These are phyloP conservation scores for Limnephilus marmoratus DNA, from an alignment of 2,888 invertebrate genomes.

Conservation along the genomic window DNA sequence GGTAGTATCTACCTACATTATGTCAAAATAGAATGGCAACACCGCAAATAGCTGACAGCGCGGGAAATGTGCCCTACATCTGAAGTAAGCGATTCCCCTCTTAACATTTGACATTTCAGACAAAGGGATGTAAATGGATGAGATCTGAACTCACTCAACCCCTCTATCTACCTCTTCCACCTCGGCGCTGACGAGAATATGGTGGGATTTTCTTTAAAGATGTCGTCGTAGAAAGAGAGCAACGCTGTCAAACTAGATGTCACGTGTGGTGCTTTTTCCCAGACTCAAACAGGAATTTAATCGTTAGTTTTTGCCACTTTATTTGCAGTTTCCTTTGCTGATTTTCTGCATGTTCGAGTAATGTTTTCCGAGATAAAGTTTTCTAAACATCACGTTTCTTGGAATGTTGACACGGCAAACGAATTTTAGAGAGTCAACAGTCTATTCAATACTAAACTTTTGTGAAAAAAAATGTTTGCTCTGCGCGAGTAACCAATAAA, in stretches of 20 bases:
- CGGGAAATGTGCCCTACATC: conserved; percentile 55
- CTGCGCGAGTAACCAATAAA: background rate
- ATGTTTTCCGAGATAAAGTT: background rate
- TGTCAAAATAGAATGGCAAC: conserved; percentile 53
- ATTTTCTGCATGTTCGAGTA: background rate
- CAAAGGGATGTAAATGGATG: conserved; percentile 45
- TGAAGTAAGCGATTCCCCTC: conserved; percentile 51
- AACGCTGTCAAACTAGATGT: background rate
- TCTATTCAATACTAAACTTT: background rate
- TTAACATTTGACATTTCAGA: conserved; percentile 64
- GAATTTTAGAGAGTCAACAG: background rate
- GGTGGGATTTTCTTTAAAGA: background rate
- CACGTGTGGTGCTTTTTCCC: background rate
- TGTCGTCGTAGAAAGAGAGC: background rate
- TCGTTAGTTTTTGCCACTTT: background rate
- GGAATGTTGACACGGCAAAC: background rate
- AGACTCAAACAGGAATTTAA: background rate
- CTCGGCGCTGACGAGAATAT: background rate
- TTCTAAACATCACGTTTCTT: background rate
- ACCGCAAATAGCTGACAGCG: conserved; percentile 55
- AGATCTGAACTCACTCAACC: conserved; percentile 6
- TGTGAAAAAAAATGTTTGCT: background rate
- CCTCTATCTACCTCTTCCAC: background rate
- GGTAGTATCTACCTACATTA: conserved; percentile 27
- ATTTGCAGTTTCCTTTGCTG: background rate